Conservation (phyloP, 2,113 vertebrate species). For the Neomonachus schauinslandi region DNA sequence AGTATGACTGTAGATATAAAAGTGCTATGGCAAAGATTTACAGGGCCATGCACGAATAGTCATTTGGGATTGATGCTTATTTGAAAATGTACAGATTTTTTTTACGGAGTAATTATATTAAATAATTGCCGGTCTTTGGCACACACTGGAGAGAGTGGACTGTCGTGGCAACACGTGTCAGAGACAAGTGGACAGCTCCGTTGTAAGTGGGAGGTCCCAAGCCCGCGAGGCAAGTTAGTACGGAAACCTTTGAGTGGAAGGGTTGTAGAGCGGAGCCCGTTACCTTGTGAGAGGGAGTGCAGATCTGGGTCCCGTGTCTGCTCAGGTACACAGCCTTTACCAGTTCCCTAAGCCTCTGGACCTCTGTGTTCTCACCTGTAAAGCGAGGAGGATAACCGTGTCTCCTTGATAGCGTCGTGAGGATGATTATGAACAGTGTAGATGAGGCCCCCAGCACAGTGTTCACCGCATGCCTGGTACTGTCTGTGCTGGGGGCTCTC, state of each 20-base stretch:
- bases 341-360: neutral
- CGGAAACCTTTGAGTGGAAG: neutral
- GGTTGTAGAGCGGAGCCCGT: neutral
- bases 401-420: neutral
- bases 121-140: neutral
- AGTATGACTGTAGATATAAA: neutral
- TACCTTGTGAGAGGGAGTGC: neutral
- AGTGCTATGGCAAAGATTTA: neutral
- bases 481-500: neutral
- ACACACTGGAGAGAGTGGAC: neutral
- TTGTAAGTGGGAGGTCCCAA: neutral
- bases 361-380: neutral
- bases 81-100: neutral
- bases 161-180: too few species aligned
- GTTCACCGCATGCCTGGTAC: rapidly evolving
- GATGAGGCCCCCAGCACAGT: too few species aligned
- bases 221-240: neutral
- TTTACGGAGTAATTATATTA: neutral
- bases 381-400: neutral
- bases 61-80: neutral
- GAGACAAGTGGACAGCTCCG: neutral
- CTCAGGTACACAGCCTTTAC: neutral
- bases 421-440: neutral
- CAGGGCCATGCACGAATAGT: too few species aligned
- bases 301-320: neutral